Base-by-base conservation (phyloP, 2,888 invertebrate species). In the Diabrotica balteata region DNA sequence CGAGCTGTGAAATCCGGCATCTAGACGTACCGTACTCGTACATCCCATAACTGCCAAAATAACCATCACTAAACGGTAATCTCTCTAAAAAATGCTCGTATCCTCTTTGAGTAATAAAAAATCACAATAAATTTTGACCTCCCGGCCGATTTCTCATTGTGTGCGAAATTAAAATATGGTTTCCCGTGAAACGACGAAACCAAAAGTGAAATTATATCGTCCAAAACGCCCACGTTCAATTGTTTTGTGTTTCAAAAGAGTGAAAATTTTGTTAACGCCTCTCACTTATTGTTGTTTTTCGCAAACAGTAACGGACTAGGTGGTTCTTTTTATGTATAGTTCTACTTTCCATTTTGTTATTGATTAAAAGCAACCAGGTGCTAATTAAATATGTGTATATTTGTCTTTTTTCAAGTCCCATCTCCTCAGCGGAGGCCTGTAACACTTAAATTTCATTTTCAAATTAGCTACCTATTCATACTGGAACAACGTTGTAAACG, bases 191-290 rank as follows among this genome's bases (percentile, higher is more conserved):
- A 68, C 61, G 64, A 61, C 42, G 58, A 9, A 43, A 57, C 22
- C n/a, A 53, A 57, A 68, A 64, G 68, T 60, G 61, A 68, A 68
- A 68, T 54, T 69, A 63, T 66, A 66, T 63, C 54, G 62, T 49
- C 53, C 61, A 58, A 32, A 57, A 32, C 68, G 66, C 66, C 68
- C 51, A 66, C 68, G 43, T 59, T 58, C 55, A 50, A 69, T 66
- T 68, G 65, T 66, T 68, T 65, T 50, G 58, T 42, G 58, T n/a
- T 68, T 59, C 22, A 58, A 53, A 61, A 62, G 59, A 66, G 65
- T 68, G 68, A 68, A 62, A 54, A 53, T 62, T 62, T 54, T 10
- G 47, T 62, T 53, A 54, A 62, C 62, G 54, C 62, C 54, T 62
- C 46, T 22, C 43, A 55, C 55, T 55, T 8, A 11, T 8, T 10